Evolutionary conservation across 2,888 invertebrate genomes (phyloP).

Genomic region (Nemoura dubitans): DNA sequence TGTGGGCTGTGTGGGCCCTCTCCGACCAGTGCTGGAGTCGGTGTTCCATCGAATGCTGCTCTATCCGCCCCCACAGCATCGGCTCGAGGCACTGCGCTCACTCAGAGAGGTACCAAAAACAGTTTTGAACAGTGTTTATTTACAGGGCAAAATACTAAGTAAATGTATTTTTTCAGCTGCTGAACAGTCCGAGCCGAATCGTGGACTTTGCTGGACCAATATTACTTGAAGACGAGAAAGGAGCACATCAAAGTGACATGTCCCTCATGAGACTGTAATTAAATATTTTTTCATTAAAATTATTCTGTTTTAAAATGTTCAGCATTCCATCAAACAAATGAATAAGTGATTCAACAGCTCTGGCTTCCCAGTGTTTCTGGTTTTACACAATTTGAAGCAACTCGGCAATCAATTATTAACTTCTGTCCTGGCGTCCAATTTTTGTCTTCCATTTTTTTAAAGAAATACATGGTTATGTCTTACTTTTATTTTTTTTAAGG

Average conservation of each 20-base stretch:
- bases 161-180: conserved; percentile 60
- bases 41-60: conserved; percentile 92
- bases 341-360: too few relatives aligned
- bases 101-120: conserved; percentile 70
- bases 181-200: conserved; percentile 80
- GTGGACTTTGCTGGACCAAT: conserved; percentile 74
- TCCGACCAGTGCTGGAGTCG: conserved; percentile 91
- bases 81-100: conserved; percentile 85
- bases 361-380: too few relatives aligned
- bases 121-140: not conserved
- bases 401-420: too few relatives aligned
- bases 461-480: too few relatives aligned
- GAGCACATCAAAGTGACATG: conserved; percentile 77
- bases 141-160: not conserved
- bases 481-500: too few relatives aligned
- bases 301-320: not conserved
- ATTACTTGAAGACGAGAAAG: conserved; percentile 68
- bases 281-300: conserved; percentile 37
- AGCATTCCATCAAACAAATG: too few relatives aligned
- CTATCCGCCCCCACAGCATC: conserved; percentile 84
- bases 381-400: too few relatives aligned
- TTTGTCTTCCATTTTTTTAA: too few relatives aligned
- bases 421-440: too few relatives aligned
- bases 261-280: conserved; percentile 82
- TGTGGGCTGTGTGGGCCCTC: conserved; percentile 85